phyloP scores from a whole-genome alignment of 2,888 invertebrate species.

The Antheraea assamensis region DNA sequence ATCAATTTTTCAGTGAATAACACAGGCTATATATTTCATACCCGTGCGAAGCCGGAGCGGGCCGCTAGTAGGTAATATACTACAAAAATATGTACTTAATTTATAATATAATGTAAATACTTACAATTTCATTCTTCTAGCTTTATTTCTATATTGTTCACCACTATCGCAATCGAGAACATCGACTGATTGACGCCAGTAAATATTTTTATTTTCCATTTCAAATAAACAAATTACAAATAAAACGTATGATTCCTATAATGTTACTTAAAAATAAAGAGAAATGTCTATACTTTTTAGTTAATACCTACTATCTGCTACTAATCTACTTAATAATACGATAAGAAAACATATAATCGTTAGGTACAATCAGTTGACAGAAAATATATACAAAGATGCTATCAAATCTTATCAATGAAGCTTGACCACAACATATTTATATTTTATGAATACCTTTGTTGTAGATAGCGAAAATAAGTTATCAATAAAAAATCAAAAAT shows the following conservation, averaged over 20 bases:
- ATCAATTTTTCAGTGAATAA: no score
- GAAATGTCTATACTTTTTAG: background rate
- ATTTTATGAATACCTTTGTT: background rate
- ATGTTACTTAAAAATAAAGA: background rate
- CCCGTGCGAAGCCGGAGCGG: no score
- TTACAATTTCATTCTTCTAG: conserved; percentile 13
- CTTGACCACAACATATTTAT: conserved; percentile 15
- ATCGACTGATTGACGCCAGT: conserved; percentile 18
- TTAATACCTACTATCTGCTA: background rate
- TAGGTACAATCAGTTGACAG: conserved; percentile 15
- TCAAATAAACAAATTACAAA: background rate
- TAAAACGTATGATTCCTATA: background rate
- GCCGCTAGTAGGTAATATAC: no score
- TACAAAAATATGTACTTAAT: background rate
- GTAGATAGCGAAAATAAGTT: background rate
- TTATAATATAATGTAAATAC: background rate
- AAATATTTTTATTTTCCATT: conserved; percentile 13
- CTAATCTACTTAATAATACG: conserved; percentile 17
- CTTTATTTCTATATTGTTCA: conserved; percentile 10
- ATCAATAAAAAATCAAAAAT: background rate
- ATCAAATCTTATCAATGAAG: conserved; percentile 17
- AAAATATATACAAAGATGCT: background rate
- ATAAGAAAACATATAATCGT: conserved; percentile 15
- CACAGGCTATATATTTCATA: no score
- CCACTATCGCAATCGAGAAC: conserved; percentile 6